Evolutionary conservation across 2,113 vertebrate genomes (phyloP).

Genomic region (Microcebus jonahi): DNA sequence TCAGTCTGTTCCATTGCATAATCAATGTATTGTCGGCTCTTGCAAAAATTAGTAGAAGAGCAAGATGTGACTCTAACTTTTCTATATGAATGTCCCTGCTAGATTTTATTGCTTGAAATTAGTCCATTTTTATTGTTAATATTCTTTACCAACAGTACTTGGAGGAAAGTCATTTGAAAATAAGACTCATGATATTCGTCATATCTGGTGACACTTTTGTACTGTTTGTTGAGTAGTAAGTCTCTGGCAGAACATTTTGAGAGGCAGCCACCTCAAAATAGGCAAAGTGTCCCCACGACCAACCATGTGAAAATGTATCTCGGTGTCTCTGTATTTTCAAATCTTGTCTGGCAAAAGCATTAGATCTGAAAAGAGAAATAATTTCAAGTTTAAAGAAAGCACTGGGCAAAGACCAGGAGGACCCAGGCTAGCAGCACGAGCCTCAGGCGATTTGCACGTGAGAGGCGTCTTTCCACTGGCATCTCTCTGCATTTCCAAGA

Average conservation of each 20-base stretch:
- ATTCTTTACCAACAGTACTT: not conserved
- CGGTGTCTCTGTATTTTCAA: not conserved
- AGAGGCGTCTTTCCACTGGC: not conserved
- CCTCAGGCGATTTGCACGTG: not conserved
- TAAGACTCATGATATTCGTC: not conserved
- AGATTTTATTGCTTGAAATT: not conserved
- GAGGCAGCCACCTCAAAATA: not conserved
- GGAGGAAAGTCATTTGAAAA: not conserved
- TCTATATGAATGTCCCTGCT: not conserved
- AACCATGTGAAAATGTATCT: not conserved
- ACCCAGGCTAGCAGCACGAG: not conserved
- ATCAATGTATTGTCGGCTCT: accelerated
- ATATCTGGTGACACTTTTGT: not conserved
- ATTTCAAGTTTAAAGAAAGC: not conserved
- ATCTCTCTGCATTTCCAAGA: not conserved
- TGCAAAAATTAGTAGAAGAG: not conserved
- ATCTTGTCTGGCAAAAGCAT: not conserved
- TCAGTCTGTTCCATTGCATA: not conserved
- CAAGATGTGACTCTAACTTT: not conserved
- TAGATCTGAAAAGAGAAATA: not conserved
- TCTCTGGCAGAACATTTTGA: not conserved
- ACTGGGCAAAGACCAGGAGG: not conserved
- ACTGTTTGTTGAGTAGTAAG: not conserved
- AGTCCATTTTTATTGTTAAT: not conserved
- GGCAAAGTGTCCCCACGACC: not conserved